These are phyloP conservation scores for Cheirogaleus medius DNA, from an alignment of 2,113 vertebrate genomes.

Conservation along the genomic window DNA sequence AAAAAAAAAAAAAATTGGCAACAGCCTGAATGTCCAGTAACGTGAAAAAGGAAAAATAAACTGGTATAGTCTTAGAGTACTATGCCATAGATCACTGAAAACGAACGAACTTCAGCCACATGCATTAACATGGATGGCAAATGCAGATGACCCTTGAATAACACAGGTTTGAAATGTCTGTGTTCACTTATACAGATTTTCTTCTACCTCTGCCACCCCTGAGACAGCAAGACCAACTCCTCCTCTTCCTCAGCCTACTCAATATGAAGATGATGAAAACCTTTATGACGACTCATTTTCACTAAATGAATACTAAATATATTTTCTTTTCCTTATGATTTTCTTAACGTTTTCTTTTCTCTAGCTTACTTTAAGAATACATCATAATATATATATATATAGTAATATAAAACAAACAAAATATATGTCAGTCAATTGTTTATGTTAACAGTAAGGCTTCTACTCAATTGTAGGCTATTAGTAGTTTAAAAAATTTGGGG, in stretches of 20 bases:
- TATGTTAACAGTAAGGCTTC: neutral
- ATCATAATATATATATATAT: neutral
- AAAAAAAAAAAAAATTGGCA: neutral
- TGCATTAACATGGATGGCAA: neutral
- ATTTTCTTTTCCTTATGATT: neutral
- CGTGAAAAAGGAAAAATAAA: conserved; percentile 23
- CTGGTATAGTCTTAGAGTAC: neutral
- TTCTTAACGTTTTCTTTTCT: neutral
- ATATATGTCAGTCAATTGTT: neutral
- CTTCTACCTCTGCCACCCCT: neutral
- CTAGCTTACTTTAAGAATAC: neutral
- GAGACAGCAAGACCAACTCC: neutral
- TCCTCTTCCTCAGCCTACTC: neutral
- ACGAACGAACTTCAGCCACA: neutral
- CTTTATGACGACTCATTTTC: neutral
- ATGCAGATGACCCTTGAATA: neutral
- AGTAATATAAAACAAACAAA: neutral
- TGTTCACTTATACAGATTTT: neutral
- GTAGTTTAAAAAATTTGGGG: neutral
- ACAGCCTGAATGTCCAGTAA: neutral
- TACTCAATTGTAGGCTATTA: neutral
- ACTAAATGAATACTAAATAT: neutral
- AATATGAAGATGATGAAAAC: neutral
- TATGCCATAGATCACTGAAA: neutral
- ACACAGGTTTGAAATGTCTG: neutral